Percentiles rank a stretch among this genome's conserved stretches.
phyloP scores from a whole-genome alignment of 1,140 invertebrate genomes.

The Homalodisca vitripennis region DNA sequence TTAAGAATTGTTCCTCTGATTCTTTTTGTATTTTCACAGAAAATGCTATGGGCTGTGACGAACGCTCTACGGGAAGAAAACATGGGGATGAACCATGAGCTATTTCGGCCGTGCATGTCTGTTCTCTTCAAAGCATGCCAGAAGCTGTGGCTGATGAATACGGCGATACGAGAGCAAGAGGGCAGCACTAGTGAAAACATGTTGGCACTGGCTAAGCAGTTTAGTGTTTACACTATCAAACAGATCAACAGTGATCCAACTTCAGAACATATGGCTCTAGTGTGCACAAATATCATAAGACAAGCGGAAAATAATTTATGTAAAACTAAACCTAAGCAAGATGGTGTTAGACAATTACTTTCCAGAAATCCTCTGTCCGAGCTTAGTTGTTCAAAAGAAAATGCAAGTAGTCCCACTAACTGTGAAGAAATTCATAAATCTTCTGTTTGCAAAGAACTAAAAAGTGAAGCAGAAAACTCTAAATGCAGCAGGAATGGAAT shows the following conservation, averaged over 20 bases:
- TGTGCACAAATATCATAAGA: neutral
- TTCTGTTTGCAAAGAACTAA: neutral
- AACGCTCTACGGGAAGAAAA: constrained; percentile 61
- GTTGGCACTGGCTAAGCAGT: constrained; percentile 25
- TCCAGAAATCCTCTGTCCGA: neutral
- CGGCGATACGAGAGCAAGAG: neutral
- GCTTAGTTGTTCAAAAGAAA: neutral
- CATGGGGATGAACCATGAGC: constrained; percentile 59
- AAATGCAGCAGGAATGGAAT: no score
- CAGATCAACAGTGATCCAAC: neutral
- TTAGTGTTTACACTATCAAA: neutral
- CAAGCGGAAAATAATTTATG: neutral
- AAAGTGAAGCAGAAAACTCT: neutral
- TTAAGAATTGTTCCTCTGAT: neutral
- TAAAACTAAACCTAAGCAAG: neutral
- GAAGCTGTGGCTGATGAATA: constrained; percentile 14
- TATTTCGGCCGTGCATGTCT: constrained; percentile 61
- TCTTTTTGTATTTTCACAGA: constrained; percentile 52
- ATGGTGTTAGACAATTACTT: neutral
- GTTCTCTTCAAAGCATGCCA: constrained; percentile 27
- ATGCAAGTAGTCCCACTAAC: neutral
- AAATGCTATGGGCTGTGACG: constrained; percentile 67
- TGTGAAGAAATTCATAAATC: no score
- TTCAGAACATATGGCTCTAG: constrained; percentile 4
- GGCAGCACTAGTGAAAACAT: constrained; percentile 34